Conservation (phyloP, 1,140 invertebrate species). For the Drosophila sp. region DNA sequence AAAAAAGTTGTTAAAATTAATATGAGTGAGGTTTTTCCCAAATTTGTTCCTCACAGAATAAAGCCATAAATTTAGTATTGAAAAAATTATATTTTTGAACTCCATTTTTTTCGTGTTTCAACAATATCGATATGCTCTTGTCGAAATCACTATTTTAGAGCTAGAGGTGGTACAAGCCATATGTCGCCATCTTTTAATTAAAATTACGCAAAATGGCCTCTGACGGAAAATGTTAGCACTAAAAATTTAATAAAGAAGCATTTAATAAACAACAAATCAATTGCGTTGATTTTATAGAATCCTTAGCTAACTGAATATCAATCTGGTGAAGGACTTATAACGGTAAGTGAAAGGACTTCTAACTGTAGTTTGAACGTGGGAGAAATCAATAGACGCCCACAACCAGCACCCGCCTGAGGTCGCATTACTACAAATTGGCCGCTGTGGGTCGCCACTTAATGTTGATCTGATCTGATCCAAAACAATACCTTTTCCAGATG, state of each 20-base stretch:
- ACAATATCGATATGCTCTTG: neutral
- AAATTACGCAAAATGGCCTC: conserved; percentile 52
- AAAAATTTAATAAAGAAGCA: conserved; percentile 19
- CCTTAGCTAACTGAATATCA: too few relatives aligned
- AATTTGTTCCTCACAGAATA: too few relatives aligned
- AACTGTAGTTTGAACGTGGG: neutral
- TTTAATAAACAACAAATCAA: conserved; percentile 22
- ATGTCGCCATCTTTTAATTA: conserved; percentile 76
- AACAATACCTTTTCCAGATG: conserved; percentile 23
- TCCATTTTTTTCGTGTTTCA: too few relatives aligned
- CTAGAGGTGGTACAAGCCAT: conserved; percentile 25
- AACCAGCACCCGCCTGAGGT: conserved; percentile 44
- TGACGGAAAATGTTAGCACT: conserved; percentile 68
- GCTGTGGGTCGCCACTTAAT: conserved; percentile 67
- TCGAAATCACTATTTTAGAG: neutral
- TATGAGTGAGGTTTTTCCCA: too few relatives aligned
- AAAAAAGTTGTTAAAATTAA: too few relatives aligned
- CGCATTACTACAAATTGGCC: conserved; percentile 38
- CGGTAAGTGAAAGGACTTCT: neutral
- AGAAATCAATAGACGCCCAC: conserved; percentile 64
- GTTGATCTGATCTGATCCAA: conserved; percentile 27
- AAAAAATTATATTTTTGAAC: too few relatives aligned
- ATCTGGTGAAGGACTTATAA: neutral
- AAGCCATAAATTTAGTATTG: too few relatives aligned
- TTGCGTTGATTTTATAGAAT: neutral